Evolutionary conservation across 2,797 vertebrate genomes (phyloP).

Genomic region (Urosaurus nigricauda): DNA sequence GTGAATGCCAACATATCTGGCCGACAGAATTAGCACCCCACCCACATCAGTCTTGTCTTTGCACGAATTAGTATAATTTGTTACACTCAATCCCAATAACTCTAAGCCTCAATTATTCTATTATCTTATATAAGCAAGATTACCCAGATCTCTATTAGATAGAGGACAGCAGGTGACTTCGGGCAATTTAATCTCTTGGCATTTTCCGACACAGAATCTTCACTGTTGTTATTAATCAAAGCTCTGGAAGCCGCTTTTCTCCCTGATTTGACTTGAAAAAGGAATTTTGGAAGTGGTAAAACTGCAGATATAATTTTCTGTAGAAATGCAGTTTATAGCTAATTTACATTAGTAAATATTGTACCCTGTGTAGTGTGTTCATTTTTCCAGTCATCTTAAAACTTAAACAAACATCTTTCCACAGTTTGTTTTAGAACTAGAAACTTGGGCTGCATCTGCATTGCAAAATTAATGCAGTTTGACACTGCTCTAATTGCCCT

Average conservation of each 20-base stretch:
- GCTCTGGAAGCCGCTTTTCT: conserved; percentile 57
- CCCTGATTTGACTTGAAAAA: conserved; percentile 63
- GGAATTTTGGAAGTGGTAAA: conserved; percentile 53
- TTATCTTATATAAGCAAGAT: conserved; percentile 52
- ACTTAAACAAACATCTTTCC: no score
- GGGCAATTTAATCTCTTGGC: conserved; percentile 67
- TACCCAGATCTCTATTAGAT: conserved; percentile 66
- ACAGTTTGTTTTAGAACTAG: not conserved
- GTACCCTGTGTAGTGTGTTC: not conserved
- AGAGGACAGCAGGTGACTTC: conserved; percentile 60
- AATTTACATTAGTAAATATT: not conserved
- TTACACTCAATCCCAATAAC: conserved; percentile 56
- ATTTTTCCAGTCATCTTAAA: not conserved
- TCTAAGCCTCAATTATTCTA: conserved; percentile 64
- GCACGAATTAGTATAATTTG: conserved; percentile 64
- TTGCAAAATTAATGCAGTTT: no score
- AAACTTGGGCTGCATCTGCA: no score
- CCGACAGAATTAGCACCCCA: conserved; percentile 55
- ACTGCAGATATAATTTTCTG: conserved; percentile 53
- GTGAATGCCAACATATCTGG: conserved; percentile 58
- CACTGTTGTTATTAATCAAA: conserved; percentile 70
- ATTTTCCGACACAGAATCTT: conserved; percentile 63
- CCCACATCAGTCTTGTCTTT: conserved; percentile 44
- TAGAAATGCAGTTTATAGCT: not conserved
- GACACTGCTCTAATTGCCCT: no score